Evolutionary conservation across 1,140 invertebrate species (phyloP).

Genomic region (Neoseiulus cucumeris): DNA sequence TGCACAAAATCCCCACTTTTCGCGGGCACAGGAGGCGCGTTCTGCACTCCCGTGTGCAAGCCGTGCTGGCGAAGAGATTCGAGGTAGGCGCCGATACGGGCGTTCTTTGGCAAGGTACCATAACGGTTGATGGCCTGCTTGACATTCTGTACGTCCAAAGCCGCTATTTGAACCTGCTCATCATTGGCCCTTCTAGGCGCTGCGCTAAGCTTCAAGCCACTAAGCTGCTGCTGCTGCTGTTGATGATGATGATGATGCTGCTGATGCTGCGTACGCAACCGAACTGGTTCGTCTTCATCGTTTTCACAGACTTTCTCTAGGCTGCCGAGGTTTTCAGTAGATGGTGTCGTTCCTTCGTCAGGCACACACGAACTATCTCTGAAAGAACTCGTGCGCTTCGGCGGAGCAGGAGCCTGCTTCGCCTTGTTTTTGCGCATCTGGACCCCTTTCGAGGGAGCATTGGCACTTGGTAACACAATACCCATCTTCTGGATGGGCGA

Average conservation of each 20-base stretch:
- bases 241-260: constrained; percentile 4
- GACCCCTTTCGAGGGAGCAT: constrained; percentile 26
- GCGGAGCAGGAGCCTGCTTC: constrained; percentile 80
- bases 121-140: constrained; percentile 88
- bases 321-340: constrained; percentile 21
- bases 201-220: neutral
- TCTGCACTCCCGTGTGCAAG: constrained; percentile 27
- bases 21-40: neutral
- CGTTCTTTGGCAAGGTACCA: constrained; percentile 83
- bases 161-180: constrained; percentile 47
- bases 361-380: constrained; percentile 22
- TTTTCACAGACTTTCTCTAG: constrained; percentile 23
- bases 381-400: constrained; percentile 66
- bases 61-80: constrained; percentile 66
- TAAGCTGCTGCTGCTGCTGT: constrained; percentile 12
- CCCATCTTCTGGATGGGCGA: neutral
- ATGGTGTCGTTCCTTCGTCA: constrained; percentile 19
- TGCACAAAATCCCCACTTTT: neutral
- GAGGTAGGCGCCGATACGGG: constrained; percentile 79
- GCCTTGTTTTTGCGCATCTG: constrained; percentile 52
- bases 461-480: constrained; percentile 1
- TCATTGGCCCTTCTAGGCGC: constrained; percentile 20
- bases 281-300: neutral
- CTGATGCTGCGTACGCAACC: neutral
- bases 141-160: constrained; percentile 87